These are phyloP conservation scores for Ashinkailepas kermadecensis DNA, from an alignment of 2,888 invertebrate species.

Conservation along the genomic window DNA sequence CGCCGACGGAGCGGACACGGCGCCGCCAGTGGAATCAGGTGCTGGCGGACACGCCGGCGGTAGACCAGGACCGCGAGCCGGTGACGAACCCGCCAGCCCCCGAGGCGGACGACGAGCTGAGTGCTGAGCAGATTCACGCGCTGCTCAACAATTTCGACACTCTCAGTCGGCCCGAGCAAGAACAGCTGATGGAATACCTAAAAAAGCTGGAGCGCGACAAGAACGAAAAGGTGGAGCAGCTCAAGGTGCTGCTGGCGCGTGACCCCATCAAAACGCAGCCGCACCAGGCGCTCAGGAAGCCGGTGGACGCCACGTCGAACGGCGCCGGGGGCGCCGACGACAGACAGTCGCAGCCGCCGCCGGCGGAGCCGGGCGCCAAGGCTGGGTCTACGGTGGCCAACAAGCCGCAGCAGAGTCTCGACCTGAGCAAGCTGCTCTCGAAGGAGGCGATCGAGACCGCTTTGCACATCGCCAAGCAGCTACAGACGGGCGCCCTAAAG, in stretches of 20 bases:
- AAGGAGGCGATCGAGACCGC: constrained; percentile 20
- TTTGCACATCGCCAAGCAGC: constrained; percentile 8
- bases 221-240: constrained; percentile 65
- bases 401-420: not conserved
- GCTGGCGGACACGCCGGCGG: not conserved
- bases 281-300: not conserved
- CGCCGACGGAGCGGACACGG: too few relatives aligned
- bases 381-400: not conserved
- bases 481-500: not conserved
- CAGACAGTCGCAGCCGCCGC: not conserved
- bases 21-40: too few relatives aligned
- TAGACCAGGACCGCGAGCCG: not conserved
- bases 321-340: not conserved
- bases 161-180: constrained; percentile 69
- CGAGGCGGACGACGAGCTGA: constrained; percentile 44
- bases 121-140: constrained; percentile 70
- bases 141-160: constrained; percentile 73
- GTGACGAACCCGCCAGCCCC: constrained; percentile 17
- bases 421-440: constrained; percentile 13
- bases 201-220: constrained; percentile 71
- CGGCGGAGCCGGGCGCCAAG: not conserved
- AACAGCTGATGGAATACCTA: constrained; percentile 68
- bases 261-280: not conserved
- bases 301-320: not conserved
- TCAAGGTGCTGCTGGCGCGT: constrained; percentile 38